Evolutionary conservation across 2,113 vertebrate species (phyloP).

Genomic region (Myodes glareolus): DNA sequence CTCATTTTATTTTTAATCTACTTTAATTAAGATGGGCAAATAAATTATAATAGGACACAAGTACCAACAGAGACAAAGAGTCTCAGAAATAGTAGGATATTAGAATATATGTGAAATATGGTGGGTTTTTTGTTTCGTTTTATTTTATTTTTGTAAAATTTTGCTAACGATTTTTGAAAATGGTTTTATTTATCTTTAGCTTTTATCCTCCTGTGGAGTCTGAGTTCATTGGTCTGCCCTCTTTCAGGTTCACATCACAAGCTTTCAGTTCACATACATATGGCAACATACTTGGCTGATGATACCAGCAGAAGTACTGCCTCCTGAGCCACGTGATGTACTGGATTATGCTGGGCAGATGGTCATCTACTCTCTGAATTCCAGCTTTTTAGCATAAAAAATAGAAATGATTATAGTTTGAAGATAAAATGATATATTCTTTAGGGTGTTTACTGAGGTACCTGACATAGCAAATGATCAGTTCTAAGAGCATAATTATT

Average conservation of each 20-base stretch:
- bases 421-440: background rate
- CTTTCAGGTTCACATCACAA: background rate
- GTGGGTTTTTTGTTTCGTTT: background rate
- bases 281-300: background rate
- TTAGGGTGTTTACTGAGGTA: background rate
- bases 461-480: background rate
- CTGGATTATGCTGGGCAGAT: background rate
- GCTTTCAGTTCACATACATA: background rate
- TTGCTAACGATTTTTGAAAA: background rate
- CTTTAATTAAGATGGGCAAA: conserved; percentile 8
- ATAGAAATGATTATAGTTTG: background rate
- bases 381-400: background rate
- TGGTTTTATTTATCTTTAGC: background rate
- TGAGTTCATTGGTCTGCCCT: background rate
- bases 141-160: background rate
- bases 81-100: background rate
- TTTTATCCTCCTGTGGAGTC: background rate
- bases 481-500: background rate
- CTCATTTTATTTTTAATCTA: conserved; percentile 16
- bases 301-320: background rate
- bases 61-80: background rate
- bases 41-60: conserved; percentile 7
- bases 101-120: background rate
- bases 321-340: background rate
- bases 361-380: background rate